Evolutionary conservation across 2,113 vertebrate species (phyloP).

Genomic region (Amphiprion percula): DNA sequence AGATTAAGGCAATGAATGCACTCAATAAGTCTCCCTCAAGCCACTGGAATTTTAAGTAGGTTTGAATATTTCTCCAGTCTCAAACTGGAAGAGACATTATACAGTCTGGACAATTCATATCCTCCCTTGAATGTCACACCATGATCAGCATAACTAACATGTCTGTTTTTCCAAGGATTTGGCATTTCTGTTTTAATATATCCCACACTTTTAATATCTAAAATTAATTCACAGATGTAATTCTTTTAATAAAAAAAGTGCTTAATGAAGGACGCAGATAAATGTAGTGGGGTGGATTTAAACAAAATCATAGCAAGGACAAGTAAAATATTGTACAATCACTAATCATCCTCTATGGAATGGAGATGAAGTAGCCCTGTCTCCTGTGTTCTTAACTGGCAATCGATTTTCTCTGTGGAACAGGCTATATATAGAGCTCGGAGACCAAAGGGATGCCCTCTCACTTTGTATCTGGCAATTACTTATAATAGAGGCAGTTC

Average conservation of each 20-base stretch:
- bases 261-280: conserved; percentile 3
- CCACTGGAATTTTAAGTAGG: conserved; percentile 75
- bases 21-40: conserved; percentile 69
- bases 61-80: conserved; percentile 65
- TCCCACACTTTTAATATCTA: not conserved
- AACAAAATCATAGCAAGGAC: conserved; percentile 5
- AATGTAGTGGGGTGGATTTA: conserved; percentile 20
- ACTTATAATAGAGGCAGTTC: conserved; percentile 92
- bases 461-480: conserved; percentile 88
- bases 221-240: conserved; percentile 16
- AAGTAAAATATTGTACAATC: conserved; percentile 34
- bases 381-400: conserved; percentile 81
- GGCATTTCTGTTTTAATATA: conserved; percentile 21
- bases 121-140: conserved; percentile 52
- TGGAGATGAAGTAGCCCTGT: conserved; percentile 90
- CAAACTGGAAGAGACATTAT: conserved; percentile 58
- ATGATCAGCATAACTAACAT: conserved; percentile 40
- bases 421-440: conserved; percentile 90
- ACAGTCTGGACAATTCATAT: conserved; percentile 52
- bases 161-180: conserved; percentile 10
- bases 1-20: conserved; percentile 71
- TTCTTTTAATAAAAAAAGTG: not conserved
- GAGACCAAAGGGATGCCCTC: conserved; percentile 92
- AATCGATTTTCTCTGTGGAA: conserved; percentile 90
- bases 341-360: conserved; percentile 73